Conservation (phyloP, 1,140 invertebrate species). For the Drosophila malerkotliana region DNA sequence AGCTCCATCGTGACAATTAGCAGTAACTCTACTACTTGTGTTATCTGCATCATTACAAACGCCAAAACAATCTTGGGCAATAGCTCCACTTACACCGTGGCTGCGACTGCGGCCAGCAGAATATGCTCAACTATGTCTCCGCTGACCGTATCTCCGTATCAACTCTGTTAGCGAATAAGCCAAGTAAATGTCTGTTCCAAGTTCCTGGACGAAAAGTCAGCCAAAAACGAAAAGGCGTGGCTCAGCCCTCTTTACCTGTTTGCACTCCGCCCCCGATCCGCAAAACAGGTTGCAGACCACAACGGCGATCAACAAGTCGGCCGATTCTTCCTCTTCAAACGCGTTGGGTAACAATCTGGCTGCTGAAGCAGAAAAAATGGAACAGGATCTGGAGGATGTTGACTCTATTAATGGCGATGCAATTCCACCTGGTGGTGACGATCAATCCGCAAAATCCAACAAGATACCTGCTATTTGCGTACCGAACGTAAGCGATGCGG, state of each 20-base stretch:
- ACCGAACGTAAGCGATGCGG: slow-evolving; percentile 3
- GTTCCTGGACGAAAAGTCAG: background rate
- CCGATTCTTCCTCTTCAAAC: too few relatives aligned
- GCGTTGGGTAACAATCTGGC: too few relatives aligned
- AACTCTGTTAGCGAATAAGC: background rate
- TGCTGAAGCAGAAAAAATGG: slow-evolving; percentile 6
- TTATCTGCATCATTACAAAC: too few relatives aligned
- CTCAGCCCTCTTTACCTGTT: background rate
- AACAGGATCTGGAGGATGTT: slow-evolving; percentile 9
- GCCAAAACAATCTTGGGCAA: too few relatives aligned
- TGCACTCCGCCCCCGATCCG: slow-evolving; percentile 3
- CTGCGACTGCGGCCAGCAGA: too few relatives aligned
- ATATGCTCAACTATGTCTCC: background rate
- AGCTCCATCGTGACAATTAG: background rate
- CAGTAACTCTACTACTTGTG: too few relatives aligned
- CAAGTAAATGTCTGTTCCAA: background rate
- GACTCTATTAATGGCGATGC: slow-evolving; percentile 4
- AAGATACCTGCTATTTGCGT: slow-evolving; percentile 7
- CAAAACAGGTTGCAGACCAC: slow-evolving; percentile 1
- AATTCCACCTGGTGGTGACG: background rate
- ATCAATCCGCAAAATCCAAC: background rate
- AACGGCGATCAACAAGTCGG: background rate
- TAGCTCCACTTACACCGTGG: too few relatives aligned
- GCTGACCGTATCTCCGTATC: too few relatives aligned
- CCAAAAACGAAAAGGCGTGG: background rate